Percentiles rank a stretch among this genome's conserved stretches.
phyloP scores from a whole-genome alignment of 2,888 invertebrate genomes.

The Stenoptilia bipunctidactyla region DNA sequence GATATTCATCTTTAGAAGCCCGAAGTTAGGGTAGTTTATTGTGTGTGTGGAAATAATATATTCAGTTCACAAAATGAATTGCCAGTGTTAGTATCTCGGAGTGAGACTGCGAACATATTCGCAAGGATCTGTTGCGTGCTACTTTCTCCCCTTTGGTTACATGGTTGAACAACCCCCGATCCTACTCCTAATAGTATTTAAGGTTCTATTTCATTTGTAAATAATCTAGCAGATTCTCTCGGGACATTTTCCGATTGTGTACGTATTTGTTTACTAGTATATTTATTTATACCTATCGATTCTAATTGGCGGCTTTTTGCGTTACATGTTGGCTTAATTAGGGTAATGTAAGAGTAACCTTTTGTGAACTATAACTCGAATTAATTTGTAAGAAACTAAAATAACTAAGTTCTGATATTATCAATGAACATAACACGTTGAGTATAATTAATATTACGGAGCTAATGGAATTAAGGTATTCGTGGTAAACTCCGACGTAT shows the following conservation, averaged over 20 bases:
- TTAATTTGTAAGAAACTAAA: too few relatives aligned
- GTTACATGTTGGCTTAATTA: constrained; percentile 37
- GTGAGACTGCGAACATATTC: constrained; percentile 70
- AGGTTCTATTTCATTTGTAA: constrained; percentile 40
- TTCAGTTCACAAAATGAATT: constrained; percentile 71
- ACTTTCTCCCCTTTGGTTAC: constrained; percentile 47
- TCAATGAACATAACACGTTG: too few relatives aligned
- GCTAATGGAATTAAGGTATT: background rate
- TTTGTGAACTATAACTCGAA: too few relatives aligned
- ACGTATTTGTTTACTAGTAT: constrained; percentile 35
- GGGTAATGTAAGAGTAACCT: constrained; percentile 22
- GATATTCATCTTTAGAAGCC: constrained; percentile 39
- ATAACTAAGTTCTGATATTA: too few relatives aligned
- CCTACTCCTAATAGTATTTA: constrained; percentile 41
- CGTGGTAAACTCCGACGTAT: constrained; percentile 4
- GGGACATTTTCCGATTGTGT: constrained; percentile 38
- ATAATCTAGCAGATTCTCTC: constrained; percentile 30
- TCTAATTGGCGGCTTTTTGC: constrained; percentile 31
- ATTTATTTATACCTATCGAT: constrained; percentile 14
- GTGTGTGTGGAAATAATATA: constrained; percentile 49
- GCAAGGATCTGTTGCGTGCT: constrained; percentile 63
- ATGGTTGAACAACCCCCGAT: constrained; percentile 38
- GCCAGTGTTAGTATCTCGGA: constrained; percentile 68
- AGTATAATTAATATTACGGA: too few relatives aligned
- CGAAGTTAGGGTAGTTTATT: constrained; percentile 41